A percentile compares a stretch with the other conserved stretches of the same genome.
Evolutionary conservation across 2,797 vertebrate species (phyloP).

Genomic region (Pseudotriccus pelzelni): DNA sequence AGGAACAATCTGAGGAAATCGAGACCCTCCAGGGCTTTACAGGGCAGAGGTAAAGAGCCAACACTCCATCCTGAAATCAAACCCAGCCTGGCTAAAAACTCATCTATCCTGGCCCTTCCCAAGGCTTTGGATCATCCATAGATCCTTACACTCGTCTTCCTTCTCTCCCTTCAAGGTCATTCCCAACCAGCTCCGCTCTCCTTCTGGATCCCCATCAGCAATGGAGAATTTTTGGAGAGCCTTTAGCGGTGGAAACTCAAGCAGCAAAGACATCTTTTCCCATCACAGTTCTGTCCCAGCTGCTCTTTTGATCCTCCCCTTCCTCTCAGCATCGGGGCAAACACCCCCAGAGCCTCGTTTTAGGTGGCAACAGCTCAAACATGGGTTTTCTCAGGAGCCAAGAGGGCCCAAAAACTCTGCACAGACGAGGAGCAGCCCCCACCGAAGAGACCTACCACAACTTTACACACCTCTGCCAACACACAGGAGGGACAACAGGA

Average conservation of each 20-base stretch:
- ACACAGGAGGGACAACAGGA: accelerated
- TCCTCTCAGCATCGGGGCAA: not conserved
- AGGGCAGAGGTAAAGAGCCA: not conserved
- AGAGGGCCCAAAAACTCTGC: not conserved
- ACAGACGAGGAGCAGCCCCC: not conserved
- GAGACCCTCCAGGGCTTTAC: not conserved
- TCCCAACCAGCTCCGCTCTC: not conserved
- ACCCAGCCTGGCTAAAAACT: not conserved
- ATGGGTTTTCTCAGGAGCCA: accelerated
- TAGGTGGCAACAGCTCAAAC: not conserved
- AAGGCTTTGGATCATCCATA: not conserved
- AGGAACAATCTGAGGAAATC: not conserved
- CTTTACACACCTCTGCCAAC: accelerated
- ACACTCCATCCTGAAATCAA: not conserved
- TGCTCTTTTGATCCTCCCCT: not conserved
- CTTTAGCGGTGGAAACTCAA: not conserved
- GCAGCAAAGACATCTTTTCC: not conserved
- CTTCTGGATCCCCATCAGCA: not conserved
- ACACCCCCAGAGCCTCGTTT: not conserved
- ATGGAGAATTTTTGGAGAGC: not conserved
- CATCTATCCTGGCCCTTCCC: not conserved
- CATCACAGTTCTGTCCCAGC: accelerated
- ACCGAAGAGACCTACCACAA: not conserved
- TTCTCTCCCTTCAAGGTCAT: not conserved
- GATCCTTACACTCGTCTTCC: accelerated